A percentile compares a stretch with the other conserved stretches of the same genome.
phyloP scores from a whole-genome alignment of 2,797 vertebrate species.

The Bradypus variegatus region DNA sequence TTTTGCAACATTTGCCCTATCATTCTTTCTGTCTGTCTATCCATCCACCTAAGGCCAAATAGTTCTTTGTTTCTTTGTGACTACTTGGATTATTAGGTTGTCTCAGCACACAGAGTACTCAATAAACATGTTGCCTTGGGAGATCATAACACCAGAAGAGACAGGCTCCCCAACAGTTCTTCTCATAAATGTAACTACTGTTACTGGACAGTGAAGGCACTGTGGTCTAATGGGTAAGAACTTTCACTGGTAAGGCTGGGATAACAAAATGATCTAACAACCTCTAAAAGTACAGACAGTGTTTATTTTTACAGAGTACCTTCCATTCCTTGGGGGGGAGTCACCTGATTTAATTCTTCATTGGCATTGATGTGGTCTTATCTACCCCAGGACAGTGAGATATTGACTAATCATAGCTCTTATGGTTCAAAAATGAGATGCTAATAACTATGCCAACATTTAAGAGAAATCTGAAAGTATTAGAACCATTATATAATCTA shows the following conservation, averaged over 20 bases:
- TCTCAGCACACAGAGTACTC: background rate
- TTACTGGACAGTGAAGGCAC: background rate
- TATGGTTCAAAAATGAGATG: background rate
- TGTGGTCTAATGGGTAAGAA: background rate
- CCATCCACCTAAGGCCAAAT: background rate
- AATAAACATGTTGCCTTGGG: background rate
- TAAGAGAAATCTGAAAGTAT: slow-evolving; percentile 27
- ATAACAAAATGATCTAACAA: background rate
- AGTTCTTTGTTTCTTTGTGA: background rate
- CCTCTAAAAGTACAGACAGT: background rate
- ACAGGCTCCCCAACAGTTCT: background rate
- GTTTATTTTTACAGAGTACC: background rate
- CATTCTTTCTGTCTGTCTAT: no score
- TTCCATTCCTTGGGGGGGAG: background rate
- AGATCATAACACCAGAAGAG: background rate
- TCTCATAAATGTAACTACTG: background rate
- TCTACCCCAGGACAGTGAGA: background rate
- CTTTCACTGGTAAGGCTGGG: background rate
- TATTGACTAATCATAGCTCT: background rate
- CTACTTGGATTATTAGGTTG: background rate
- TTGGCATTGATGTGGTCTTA: slow-evolving; percentile 2
- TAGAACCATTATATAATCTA: background rate
- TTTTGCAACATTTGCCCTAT: no score
- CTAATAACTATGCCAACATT: background rate
- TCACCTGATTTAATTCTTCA: background rate